Percentiles rank a stretch among this genome's conserved stretches.
Evolutionary conservation across 64 coral and sea anemone genomes (phyloP).

Genomic region (Exaiptasia diaphana): DNA sequence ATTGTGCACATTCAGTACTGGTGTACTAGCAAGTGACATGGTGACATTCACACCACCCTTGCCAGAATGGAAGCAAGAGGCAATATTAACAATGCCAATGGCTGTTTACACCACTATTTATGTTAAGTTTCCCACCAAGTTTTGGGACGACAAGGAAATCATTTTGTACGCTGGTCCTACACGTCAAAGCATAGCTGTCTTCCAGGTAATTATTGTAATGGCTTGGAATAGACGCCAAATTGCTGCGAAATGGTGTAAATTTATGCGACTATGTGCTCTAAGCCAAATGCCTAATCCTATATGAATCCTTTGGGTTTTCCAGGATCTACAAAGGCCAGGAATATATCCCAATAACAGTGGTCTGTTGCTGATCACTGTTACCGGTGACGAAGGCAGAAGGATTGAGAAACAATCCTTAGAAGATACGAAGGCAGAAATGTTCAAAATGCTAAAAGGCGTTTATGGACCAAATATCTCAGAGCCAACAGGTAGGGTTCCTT

Average conservation of each 20-base stretch:
- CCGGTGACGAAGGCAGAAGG: constrained; percentile 30
- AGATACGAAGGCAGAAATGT: constrained; percentile 22
- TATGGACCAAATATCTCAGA: constrained; percentile 23
- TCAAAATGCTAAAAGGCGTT: constrained; percentile 11
- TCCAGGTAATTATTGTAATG: no score
- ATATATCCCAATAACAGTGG: constrained; percentile 12
- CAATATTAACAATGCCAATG: constrained; percentile 43
- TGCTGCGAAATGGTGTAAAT: no score
- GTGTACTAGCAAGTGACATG: constrained; percentile 40
- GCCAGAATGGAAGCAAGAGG: constrained; percentile 60
- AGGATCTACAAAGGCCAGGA: background rate
- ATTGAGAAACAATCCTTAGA: constrained; percentile 9
- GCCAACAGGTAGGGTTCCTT: constrained; percentile 17
- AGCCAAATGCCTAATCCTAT: no score
- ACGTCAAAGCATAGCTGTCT: constrained; percentile 26
- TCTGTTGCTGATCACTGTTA: constrained; percentile 18
- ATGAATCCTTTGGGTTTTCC: background rate
- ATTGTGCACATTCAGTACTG: constrained; percentile 41
- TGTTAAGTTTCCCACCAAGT: constrained; percentile 48
- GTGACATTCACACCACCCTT: constrained; percentile 17
- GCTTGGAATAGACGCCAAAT: no score
- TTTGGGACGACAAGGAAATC: constrained; percentile 38
- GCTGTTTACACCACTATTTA: constrained; percentile 52
- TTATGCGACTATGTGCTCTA: no score
- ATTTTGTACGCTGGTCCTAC: constrained; percentile 12